Conservation (phyloP, 2,888 invertebrate species). For the Dorcus hopei region DNA sequence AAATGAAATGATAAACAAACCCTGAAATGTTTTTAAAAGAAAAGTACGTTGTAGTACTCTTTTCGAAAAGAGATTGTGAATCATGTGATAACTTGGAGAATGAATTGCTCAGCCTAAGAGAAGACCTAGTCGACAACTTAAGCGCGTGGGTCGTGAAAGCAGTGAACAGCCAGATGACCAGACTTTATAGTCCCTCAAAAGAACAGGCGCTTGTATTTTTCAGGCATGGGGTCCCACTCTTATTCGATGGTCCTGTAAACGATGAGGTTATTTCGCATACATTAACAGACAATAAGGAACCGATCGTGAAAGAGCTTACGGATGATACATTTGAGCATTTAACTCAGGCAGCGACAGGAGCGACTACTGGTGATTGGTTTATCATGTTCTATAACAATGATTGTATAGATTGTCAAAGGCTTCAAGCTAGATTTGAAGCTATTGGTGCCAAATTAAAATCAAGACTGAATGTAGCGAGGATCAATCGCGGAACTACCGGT, state of each 20-base stretch:
- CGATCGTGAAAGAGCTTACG: conserved; percentile 74
- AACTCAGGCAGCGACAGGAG: conserved; percentile 88
- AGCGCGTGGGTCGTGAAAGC: conserved; percentile 73
- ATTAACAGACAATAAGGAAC: conserved; percentile 69
- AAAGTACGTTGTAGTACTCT: conserved; percentile 77
- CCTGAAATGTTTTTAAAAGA: too few species aligned
- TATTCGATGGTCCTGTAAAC: conserved; percentile 70
- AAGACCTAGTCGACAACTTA: conserved; percentile 72
- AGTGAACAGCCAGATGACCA: conserved; percentile 68
- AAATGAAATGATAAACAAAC: too few species aligned
- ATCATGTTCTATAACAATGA: conserved; percentile 84
- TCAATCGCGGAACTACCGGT: conserved; percentile 70
- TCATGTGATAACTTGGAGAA: conserved; percentile 67
- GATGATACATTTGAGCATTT: conserved; percentile 91
- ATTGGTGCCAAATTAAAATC: conserved; percentile 73
- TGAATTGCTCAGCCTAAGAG: conserved; percentile 62
- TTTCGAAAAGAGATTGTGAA: conserved; percentile 69
- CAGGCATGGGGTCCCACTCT: conserved; percentile 75
- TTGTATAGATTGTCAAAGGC: conserved; percentile 75
- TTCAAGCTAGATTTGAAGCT: conserved; percentile 82
- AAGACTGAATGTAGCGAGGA: conserved; percentile 72
- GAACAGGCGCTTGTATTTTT: conserved; percentile 80
- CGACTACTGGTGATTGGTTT: conserved; percentile 96
- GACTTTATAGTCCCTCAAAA: conserved; percentile 69
- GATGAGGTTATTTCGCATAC: conserved; percentile 71